Evolutionary conservation across 1,140 invertebrate species (phyloP), one percentile per base, ranked within the genome.

Genomic region (Achroia grisella): DNA sequence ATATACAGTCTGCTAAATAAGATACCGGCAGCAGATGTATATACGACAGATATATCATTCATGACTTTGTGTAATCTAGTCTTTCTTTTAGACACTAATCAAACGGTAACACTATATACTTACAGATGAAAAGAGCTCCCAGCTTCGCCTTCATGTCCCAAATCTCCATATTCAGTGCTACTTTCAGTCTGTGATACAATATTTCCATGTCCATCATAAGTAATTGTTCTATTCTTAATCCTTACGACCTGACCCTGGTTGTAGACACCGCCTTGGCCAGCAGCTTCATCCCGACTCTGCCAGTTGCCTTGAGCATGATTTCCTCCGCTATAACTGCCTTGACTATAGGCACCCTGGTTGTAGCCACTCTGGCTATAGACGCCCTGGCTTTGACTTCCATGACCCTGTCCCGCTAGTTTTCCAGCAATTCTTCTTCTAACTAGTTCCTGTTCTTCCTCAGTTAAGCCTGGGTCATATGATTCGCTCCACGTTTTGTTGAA

Each of bases 121-220:
- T 70, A 86, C 83, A 54, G 58, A 56, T 86, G 79, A 53, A 79
- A 86, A 30, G 78, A 84, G 42, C 78, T 83, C 13, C 82, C 82
- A 53, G 66, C 62, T 61, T 87, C 83, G 15, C 82, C 82, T 58
- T 86, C 82, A n/a, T 71, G 74, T 12, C 80, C 80, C 30, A 81
- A 60, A 1, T 58, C 63, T 40, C 67, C 69, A 42, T 79, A 84
- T 34, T 84, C 78, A 0, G 80, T 84, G 28, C 80, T 84, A 1
- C 64, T 71, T 35, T 84, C 80, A 10, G 58, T 56, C 44, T 81
- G 61, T 0, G 74, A 82, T 41, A 82, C 65, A 10, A 82, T 62
- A 15, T 75, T 84, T 44, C 78, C 68, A 10, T 79, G 64, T 31
- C 57, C 61, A 57, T 84, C 77, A 13, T 75, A 82, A 6, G 74